Percentiles rank a stretch among this genome's conserved stretches.
These are phyloP conservation scores for Lagria hirta DNA, from an alignment of 2,888 invertebrate species.

Conservation along the genomic window DNA sequence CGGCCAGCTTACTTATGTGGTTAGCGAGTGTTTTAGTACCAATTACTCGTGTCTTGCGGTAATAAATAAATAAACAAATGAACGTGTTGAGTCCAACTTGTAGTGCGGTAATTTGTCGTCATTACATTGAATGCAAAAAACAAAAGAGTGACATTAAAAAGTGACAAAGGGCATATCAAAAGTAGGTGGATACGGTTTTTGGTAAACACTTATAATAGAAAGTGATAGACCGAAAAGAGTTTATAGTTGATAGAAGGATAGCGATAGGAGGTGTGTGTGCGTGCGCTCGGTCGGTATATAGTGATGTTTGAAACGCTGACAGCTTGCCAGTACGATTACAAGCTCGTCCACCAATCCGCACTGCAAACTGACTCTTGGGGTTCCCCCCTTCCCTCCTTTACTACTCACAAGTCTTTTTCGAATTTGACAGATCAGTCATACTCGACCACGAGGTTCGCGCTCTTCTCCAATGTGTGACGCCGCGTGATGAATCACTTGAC, in stretches of 20 bases:
- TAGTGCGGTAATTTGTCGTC: conserved; percentile 4
- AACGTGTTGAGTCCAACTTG: conserved; percentile 1
- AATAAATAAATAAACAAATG: conserved; percentile 32
- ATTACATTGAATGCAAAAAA: not conserved
- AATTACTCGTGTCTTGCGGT: conserved; percentile 41
- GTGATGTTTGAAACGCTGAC: conserved; percentile 58
- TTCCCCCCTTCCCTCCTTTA: conserved; percentile 34
- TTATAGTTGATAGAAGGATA: conserved; percentile 38
- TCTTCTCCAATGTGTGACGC: too few species aligned
- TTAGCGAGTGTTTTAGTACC: conserved; percentile 32
- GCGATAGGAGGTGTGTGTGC: conserved; percentile 45
- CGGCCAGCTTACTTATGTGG: not conserved
- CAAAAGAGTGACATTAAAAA: too few species aligned
- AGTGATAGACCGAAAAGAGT: conserved; percentile 41
- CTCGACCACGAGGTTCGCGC: conserved; percentile 45
- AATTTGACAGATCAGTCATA: conserved; percentile 47
- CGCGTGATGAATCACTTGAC: conserved; percentile 7
- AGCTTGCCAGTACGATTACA: conserved; percentile 55
- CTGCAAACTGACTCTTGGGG: conserved; percentile 52
- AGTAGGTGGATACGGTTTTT: too few species aligned
- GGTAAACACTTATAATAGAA: conserved; percentile 48
- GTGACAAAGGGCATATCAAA: too few species aligned
- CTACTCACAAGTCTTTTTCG: conserved; percentile 32
- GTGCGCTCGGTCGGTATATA: conserved; percentile 54
- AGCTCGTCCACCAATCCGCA: conserved; percentile 53